These are phyloP conservation scores for Drosophila persimilis DNA, from an alignment of 1,140 invertebrate genomes.

Conservation along the genomic window DNA sequence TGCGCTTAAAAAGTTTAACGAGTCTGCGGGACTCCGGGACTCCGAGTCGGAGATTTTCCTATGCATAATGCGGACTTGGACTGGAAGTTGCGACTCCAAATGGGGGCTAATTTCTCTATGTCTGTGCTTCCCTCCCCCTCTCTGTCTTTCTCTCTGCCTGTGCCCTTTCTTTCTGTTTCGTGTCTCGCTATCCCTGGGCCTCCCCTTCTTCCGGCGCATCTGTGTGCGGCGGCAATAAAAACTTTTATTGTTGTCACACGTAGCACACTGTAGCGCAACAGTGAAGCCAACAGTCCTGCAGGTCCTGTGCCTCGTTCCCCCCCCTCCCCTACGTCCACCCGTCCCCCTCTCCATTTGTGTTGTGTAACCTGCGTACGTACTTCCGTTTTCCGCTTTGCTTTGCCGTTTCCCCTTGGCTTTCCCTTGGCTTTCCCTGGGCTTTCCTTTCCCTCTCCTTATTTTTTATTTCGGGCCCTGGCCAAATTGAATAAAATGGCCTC, in stretches of 20 bases:
- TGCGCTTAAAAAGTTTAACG: conserved; percentile 39
- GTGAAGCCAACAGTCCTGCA: conserved; percentile 45
- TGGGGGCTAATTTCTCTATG: conserved; percentile 35
- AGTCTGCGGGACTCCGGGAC: neutral
- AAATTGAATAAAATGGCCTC: conserved; percentile 80
- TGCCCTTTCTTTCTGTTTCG: neutral
- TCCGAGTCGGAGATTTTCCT: conserved; percentile 40
- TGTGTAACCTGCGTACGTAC: conserved; percentile 79
- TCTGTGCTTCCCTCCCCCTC: conserved; percentile 2
- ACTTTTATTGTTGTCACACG: conserved; percentile 81
- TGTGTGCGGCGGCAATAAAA: conserved; percentile 75
- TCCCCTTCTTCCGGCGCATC: conserved; percentile 51
- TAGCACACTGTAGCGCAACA: conserved; percentile 47
- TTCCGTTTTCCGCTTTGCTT: conserved; percentile 65
- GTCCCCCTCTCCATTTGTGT: conserved; percentile 32
- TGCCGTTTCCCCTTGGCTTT: conserved; percentile 1
- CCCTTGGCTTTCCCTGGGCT: neutral
- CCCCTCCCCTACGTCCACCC: neutral
- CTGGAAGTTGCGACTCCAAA: conserved; percentile 21
- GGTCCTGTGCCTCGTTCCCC: conserved; percentile 12
- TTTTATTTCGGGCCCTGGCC: conserved; percentile 39
- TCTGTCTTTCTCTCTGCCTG: no score
- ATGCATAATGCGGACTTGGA: conserved; percentile 52
- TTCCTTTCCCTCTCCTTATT: conserved; percentile 16
- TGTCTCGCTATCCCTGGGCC: neutral